A percentile compares a stretch with the other conserved stretches of the same genome.
Conservation (phyloP, 2,888 invertebrate species). For the Holacanthella duospinosa region DNA sequence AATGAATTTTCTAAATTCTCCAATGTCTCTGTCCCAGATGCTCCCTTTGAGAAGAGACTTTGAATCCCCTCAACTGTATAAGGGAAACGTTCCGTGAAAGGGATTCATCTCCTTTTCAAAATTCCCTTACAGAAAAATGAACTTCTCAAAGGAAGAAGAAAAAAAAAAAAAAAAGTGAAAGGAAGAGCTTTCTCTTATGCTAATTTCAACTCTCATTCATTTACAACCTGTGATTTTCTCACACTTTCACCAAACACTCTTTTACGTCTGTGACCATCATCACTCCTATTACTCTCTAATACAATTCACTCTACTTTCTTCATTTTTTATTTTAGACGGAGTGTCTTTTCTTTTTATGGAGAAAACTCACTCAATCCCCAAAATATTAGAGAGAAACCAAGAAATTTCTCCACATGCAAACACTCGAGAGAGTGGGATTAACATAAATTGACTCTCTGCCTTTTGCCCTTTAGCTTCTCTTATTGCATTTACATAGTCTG, state of each 20-base stretch:
- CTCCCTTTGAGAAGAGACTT: too few species aligned
- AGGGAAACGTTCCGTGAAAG: background rate
- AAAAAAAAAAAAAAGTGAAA: background rate
- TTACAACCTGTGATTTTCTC: constrained; percentile 3
- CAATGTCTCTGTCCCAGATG: background rate
- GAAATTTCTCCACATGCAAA: background rate
- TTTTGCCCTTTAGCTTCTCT: constrained; percentile 1
- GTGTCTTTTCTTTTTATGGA: background rate
- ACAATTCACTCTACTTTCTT: too few species aligned
- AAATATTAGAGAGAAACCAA: background rate
- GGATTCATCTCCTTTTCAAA: background rate
- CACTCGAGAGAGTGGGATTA: background rate
- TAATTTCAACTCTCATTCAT: constrained; percentile 1
- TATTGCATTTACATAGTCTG: background rate
- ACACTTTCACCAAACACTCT: too few species aligned
- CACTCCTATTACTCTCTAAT: background rate
- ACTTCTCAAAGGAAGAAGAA: background rate
- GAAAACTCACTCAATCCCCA: background rate
- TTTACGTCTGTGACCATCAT: too few species aligned
- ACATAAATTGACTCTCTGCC: background rate
- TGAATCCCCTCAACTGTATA: too few species aligned
- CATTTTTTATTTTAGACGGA: background rate
- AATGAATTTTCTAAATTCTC: background rate
- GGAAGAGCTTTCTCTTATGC: background rate
- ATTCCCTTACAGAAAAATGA: background rate